Evolutionary conservation across 2,888 invertebrate genomes (phyloP).

Genomic region (Hemaris fuciformis): DNA sequence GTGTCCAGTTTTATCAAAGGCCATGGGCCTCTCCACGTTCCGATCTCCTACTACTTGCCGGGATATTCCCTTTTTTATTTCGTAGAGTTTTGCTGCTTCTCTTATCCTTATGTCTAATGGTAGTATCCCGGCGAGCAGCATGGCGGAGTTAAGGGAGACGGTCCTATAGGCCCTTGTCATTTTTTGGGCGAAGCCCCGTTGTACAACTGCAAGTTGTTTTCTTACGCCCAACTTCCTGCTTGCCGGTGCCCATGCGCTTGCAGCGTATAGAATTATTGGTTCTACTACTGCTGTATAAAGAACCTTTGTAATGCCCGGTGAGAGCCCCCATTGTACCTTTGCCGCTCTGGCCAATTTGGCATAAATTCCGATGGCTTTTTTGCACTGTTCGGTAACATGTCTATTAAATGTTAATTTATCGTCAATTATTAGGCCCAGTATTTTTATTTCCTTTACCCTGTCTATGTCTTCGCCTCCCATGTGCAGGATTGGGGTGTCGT

Average conservation of each 20-base stretch:
- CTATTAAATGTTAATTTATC: no score
- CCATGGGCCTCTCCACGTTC: slow-evolving; percentile 18
- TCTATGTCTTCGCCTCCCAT: no score
- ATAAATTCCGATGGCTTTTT: no score
- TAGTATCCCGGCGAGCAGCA: slow-evolving; percentile 23
- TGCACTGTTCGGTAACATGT: no score
- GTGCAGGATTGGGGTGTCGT: no score
- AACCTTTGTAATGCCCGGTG: no score
- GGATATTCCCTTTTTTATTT: slow-evolving; percentile 18
- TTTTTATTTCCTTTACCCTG: no score
- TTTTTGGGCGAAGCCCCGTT: slow-evolving; percentile 11
- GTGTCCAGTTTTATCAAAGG: not conserved
- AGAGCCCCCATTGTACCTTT: no score
- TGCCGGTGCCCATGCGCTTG: slow-evolving; percentile 10
- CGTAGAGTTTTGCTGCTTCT: slow-evolving; percentile 14
- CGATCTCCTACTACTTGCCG: slow-evolving; percentile 16
- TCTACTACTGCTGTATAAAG: not conserved
- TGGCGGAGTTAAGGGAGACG: slow-evolving; percentile 15
- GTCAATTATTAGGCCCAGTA: no score
- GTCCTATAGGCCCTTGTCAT: no score
- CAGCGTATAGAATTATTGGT: not conserved
- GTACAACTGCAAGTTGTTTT: not conserved
- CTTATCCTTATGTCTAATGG: slow-evolving; percentile 23
- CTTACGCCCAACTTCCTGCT: not conserved
- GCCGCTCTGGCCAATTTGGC: no score